Percentiles rank a stretch among this genome's conserved stretches.
Conservation (phyloP, 2,113 vertebrate species). For the Megaleporinus macrocephalus region DNA sequence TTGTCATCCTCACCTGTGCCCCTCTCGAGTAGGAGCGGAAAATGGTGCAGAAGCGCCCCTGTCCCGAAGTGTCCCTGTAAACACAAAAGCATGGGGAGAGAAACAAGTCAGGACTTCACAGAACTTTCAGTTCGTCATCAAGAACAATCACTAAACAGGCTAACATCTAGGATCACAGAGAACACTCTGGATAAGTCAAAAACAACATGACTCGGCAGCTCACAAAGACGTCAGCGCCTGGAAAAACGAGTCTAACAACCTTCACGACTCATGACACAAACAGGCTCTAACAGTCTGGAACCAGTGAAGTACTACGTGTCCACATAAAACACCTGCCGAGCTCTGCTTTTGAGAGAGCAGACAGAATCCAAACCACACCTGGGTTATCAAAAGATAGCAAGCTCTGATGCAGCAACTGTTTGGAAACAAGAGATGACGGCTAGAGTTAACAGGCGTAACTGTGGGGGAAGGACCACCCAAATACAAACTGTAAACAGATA, state of each 20-base stretch:
- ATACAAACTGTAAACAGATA: no score
- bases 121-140: neutral
- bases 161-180: neutral
- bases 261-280: conserved; percentile 13
- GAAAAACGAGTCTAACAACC: conserved; percentile 43
- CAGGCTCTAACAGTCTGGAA: neutral
- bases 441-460: no score
- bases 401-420: no score
- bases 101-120: conserved; percentile 30
- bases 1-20: conserved; percentile 86
- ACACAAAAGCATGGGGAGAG: conserved; percentile 50
- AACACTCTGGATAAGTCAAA: conserved; percentile 19
- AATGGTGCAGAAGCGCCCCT: conserved; percentile 98
- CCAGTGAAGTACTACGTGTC: neutral
- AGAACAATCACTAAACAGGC: neutral
- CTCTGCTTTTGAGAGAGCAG: no score
- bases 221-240: conserved; percentile 1
- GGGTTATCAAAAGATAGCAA: no score
- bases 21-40: conserved; percentile 97
- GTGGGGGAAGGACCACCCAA: no score
- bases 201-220: conserved; percentile 27
- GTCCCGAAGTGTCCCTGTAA: conserved; percentile 96
- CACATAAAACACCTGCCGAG: neutral
- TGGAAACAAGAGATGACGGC: no score
- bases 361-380: no score